Evolutionary conservation across 2,888 invertebrate genomes (phyloP).

Genomic region (Brachycybe producta): DNA sequence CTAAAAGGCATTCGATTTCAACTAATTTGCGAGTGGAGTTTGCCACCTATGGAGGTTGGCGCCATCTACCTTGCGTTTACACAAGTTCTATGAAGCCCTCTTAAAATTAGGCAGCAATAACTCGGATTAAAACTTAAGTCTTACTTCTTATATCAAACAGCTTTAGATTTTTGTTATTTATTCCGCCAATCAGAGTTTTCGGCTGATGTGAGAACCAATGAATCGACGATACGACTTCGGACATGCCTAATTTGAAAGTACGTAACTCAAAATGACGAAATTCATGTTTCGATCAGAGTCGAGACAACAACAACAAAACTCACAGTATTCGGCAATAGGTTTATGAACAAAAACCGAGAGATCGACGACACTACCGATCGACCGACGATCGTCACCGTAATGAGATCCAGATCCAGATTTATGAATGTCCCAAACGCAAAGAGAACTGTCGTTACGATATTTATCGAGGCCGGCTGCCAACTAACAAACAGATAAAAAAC

Average conservation of each 20-base stretch:
- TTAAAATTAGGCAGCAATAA: too few relatives aligned
- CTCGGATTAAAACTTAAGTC: too few relatives aligned
- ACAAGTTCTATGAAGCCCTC: too few relatives aligned
- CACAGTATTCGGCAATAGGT: conserved; percentile 52
- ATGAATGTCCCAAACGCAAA: conserved; percentile 75
- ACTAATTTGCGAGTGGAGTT: too few relatives aligned
- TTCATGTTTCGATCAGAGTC: neutral
- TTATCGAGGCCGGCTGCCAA: conserved; percentile 79
- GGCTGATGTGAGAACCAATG: conserved; percentile 66
- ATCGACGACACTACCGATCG: conserved; percentile 26
- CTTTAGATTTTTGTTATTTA: conserved; percentile 76
- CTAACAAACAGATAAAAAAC: conserved; percentile 24
- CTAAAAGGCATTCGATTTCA: too few relatives aligned
- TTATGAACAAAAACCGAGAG: conserved; percentile 33
- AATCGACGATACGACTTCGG: conserved; percentile 70
- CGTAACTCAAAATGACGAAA: conserved; percentile 1
- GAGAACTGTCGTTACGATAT: conserved; percentile 73
- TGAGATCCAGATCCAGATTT: conserved; percentile 31
- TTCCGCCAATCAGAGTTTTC: conserved; percentile 69
- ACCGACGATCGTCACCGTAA: conserved; percentile 21
- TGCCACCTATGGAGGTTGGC: too few relatives aligned
- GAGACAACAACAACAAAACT: neutral
- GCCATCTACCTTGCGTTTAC: too few relatives aligned
- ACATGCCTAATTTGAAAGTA: conserved; percentile 43
- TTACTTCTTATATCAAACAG: conserved; percentile 79